Evolutionary conservation across 1,140 invertebrate species (phyloP).

Genomic region (Drosophila dunni): DNA sequence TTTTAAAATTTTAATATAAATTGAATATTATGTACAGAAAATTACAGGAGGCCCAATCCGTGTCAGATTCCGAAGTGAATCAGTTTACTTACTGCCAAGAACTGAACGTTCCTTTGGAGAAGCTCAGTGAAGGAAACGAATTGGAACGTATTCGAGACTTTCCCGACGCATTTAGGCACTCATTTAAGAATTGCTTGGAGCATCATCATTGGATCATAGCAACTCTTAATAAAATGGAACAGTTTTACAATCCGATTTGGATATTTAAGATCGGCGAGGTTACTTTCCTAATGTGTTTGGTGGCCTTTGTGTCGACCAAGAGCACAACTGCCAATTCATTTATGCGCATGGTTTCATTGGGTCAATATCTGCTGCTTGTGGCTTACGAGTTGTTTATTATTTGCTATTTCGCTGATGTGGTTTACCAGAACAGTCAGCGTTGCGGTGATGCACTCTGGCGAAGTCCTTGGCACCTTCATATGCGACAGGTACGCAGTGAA

Average conservation of each 20-base stretch:
- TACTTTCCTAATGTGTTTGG: conserved; percentile 73
- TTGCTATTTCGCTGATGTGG: conserved; percentile 74
- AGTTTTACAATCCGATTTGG: conserved; percentile 76
- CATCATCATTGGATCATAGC: conserved; percentile 65
- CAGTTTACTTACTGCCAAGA: conserved; percentile 66
- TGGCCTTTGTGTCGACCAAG: conserved; percentile 74
- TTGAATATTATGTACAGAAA: conserved; percentile 19
- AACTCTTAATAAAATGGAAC: conserved; percentile 60
- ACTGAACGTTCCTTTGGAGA: conserved; percentile 29
- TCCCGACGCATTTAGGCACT: conserved; percentile 37
- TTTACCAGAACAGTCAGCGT: conserved; percentile 74
- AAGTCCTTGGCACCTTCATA: conserved; percentile 76
- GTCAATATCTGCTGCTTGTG: conserved; percentile 70
- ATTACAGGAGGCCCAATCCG: conserved; percentile 46
- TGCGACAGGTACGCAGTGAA: conserved; percentile 60
- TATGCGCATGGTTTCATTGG: conserved; percentile 69
- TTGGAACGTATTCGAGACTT: conserved; percentile 18
- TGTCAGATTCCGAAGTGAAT: conserved; percentile 58
- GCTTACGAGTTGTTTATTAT: conserved; percentile 75
- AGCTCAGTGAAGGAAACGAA: conserved; percentile 22
- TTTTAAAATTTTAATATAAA: background rate
- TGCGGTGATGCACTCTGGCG: conserved; percentile 73
- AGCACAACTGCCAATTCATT: conserved; percentile 70
- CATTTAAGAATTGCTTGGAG: conserved; percentile 54
- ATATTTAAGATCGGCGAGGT: conserved; percentile 74